These are phyloP conservation scores for Rhabdophis nuchalis DNA, from an alignment of 2,797 vertebrate genomes.

Conservation along the genomic window DNA sequence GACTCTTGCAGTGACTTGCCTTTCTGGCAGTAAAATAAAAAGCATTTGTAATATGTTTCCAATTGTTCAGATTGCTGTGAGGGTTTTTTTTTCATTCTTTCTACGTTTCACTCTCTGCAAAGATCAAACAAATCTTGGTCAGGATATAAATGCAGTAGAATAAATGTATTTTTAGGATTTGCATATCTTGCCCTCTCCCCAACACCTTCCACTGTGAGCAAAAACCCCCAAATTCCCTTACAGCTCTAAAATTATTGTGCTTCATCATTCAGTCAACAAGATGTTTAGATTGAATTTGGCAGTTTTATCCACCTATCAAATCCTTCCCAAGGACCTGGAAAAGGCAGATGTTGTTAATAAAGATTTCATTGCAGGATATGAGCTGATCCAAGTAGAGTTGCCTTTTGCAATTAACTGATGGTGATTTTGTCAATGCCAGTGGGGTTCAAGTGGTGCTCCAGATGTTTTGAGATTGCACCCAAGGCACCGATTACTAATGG, in stretches of 20 bases:
- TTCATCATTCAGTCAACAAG: neutral
- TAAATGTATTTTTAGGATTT: constrained; percentile 62
- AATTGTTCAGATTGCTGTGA: constrained; percentile 45
- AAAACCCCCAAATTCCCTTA: constrained; percentile 55
- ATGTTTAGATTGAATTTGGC: neutral
- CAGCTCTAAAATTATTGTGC: constrained; percentile 45
- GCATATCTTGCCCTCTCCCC: constrained; percentile 52
- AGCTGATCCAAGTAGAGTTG: neutral
- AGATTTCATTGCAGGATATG: neutral
- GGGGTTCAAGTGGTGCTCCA: neutral
- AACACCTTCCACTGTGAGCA: constrained; percentile 54
- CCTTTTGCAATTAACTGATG: neutral
- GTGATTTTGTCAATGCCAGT: neutral
- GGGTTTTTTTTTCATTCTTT: neutral
- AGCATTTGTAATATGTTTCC: constrained; percentile 65
- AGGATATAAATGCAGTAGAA: constrained; percentile 60
- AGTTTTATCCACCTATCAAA: neutral
- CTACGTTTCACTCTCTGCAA: constrained; percentile 49
- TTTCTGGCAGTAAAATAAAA: constrained; percentile 51
- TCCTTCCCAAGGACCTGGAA: neutral
- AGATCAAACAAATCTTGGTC: constrained; percentile 67
- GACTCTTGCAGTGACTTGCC: constrained; percentile 44
- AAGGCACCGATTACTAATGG: neutral
- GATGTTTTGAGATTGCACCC: neutral
- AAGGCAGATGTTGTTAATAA: neutral